A percentile compares a stretch with the other conserved stretches of the same genome.
Evolutionary conservation across 2,797 vertebrate genomes (phyloP).

Genomic region (Muraenolepis orangiensis): DNA sequence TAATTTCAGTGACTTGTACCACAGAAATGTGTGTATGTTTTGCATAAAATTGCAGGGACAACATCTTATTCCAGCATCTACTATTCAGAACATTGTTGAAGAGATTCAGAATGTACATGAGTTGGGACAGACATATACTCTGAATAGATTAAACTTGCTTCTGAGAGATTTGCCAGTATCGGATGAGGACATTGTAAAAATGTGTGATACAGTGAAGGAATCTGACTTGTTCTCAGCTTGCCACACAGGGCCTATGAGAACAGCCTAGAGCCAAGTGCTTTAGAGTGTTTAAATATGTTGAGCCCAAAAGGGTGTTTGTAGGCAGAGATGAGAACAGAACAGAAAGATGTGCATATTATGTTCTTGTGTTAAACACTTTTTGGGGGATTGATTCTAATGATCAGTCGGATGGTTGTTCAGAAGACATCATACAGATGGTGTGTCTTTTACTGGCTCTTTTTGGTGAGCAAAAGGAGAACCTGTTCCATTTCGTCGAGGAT

Average conservation of each 20-base stretch:
- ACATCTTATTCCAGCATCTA: conserved; percentile 18
- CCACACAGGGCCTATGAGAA: conserved; percentile 28
- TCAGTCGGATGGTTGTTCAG: too few species aligned
- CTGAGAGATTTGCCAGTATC: conserved; percentile 21
- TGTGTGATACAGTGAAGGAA: conserved; percentile 24
- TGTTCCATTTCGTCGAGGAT: too few species aligned
- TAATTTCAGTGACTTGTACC: conserved; percentile 31
- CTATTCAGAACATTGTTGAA: conserved; percentile 28
- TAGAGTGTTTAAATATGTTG: too few species aligned
- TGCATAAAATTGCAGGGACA: conserved; percentile 31
- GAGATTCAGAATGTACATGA: conserved; percentile 38
- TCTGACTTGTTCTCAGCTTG: conserved; percentile 35
- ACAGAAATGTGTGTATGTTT: conserved; percentile 31
- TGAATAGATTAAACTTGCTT: conserved; percentile 23
- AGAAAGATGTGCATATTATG: too few species aligned
- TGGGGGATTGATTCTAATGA: too few species aligned
- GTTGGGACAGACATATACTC: conserved; percentile 25
- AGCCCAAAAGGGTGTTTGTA: too few species aligned
- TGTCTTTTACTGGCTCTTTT: too few species aligned
- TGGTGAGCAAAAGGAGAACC: too few species aligned
- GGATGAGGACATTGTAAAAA: conserved; percentile 29
- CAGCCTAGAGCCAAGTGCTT: conserved; percentile 2
- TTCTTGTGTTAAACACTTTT: too few species aligned
- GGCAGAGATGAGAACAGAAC: too few species aligned
- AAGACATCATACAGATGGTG: too few species aligned